A percentile compares a stretch with the other conserved stretches of the same genome.
These are phyloP conservation scores for Sebastes wilsoni DNA, from an alignment of 2,797 vertebrate species.

Conservation along the genomic window DNA sequence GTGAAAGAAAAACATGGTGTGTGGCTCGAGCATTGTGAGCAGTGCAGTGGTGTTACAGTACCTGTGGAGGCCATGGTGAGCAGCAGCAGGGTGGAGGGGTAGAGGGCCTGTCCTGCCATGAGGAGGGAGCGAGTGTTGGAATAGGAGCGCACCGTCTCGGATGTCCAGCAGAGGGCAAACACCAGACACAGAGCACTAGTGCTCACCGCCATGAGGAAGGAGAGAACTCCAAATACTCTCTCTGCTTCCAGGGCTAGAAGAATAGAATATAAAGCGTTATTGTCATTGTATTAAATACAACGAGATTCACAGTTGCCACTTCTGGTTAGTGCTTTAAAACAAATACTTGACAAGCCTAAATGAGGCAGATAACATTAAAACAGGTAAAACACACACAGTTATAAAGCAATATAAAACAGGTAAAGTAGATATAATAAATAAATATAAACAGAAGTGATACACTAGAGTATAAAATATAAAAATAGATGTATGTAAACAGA, in stretches of 20 bases:
- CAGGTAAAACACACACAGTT: too few relatives aligned
- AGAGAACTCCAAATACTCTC: constrained; percentile 78
- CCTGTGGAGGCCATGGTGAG: constrained; percentile 81
- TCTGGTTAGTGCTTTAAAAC: too few relatives aligned
- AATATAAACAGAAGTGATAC: neutral
- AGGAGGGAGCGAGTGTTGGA: constrained; percentile 83
- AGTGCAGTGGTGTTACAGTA: constrained; percentile 28
- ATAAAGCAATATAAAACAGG: too few relatives aligned
- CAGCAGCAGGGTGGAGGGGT: constrained; percentile 83
- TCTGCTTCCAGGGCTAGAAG: constrained; percentile 74
- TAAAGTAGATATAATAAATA: too few relatives aligned
- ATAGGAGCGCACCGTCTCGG: constrained; percentile 80
- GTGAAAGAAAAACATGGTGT: neutral
- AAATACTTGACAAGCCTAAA: too few relatives aligned
- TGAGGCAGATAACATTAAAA: too few relatives aligned
- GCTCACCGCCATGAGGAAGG: constrained; percentile 81
- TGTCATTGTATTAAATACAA: too few relatives aligned
- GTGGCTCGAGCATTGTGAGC: neutral
- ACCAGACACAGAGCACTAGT: constrained; percentile 79
- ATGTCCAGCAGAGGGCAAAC: constrained; percentile 85
- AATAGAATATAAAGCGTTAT: too few relatives aligned
- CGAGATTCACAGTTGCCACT: too few relatives aligned
- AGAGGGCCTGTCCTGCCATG: constrained; percentile 79
- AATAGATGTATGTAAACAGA: too few relatives aligned
- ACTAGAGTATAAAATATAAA: too few relatives aligned